Conservation (phyloP, 2,113 vertebrate genomes). For the Daubentonia madagascariensis region DNA sequence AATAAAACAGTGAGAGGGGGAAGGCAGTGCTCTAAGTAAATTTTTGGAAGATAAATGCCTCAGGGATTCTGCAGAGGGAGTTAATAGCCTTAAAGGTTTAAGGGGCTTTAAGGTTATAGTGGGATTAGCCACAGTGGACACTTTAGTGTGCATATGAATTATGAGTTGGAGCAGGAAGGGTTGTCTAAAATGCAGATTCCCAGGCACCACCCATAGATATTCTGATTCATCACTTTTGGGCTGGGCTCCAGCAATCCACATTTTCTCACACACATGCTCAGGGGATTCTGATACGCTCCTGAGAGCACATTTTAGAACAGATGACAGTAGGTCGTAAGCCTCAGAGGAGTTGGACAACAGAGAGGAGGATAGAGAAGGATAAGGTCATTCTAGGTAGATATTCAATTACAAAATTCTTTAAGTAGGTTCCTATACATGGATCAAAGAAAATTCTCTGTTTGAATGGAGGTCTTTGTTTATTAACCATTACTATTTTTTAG, state of each 20-base stretch:
- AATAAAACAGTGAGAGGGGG: background rate
- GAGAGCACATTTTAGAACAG: background rate
- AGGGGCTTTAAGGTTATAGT: too few species aligned
- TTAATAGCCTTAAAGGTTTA: background rate
- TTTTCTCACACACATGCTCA: background rate
- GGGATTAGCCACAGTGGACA: background rate
- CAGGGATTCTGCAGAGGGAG: background rate
- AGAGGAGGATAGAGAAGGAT: background rate
- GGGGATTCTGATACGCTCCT: background rate
- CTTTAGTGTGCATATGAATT: background rate
- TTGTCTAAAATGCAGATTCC: background rate
- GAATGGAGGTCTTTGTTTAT: background rate
- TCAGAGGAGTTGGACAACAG: background rate
- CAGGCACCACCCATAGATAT: background rate
- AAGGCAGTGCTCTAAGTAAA: background rate
- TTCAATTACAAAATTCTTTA: background rate
- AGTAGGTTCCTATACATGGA: background rate
- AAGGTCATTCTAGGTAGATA: background rate
- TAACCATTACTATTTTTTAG: background rate
- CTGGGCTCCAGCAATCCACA: background rate
- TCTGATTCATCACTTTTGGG: background rate
- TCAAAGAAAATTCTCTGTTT: background rate
- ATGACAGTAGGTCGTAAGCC: background rate
- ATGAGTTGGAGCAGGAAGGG: background rate
- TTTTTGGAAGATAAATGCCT: background rate